These are phyloP conservation scores for Notolabrus celidotus DNA, from an alignment of 2,797 vertebrate species.

Conservation along the genomic window DNA sequence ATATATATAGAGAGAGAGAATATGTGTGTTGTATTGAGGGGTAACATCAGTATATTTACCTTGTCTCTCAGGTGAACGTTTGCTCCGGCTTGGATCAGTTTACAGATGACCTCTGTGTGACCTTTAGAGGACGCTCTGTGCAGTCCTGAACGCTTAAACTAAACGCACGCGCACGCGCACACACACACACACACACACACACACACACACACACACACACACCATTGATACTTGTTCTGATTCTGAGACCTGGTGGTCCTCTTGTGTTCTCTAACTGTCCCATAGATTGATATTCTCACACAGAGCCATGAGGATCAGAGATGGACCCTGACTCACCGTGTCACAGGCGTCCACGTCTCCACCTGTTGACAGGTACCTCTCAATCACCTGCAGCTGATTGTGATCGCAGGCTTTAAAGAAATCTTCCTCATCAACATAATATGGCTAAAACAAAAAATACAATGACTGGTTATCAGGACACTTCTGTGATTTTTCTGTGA, in stretches of 20 bases:
- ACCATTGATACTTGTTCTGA: too few species aligned
- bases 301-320: not conserved
- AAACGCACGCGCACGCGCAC: slow-evolving; percentile 25
- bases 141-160: slow-evolving; percentile 91
- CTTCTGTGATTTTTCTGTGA: too few species aligned
- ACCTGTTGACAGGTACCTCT: slow-evolving; percentile 89
- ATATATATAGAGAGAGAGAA: too few species aligned
- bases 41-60: too few species aligned
- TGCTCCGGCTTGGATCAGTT: slow-evolving; percentile 87
- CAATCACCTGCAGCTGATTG: slow-evolving; percentile 87
- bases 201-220: not conserved
- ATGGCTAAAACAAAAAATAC: slow-evolving; percentile 75
- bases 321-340: slow-evolving; percentile 77
- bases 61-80: slow-evolving; percentile 88
- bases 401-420: slow-evolving; percentile 90
- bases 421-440: slow-evolving; percentile 85
- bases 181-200: slow-evolving; percentile 5
- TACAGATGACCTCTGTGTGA: slow-evolving; percentile 87
- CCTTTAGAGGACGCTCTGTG: slow-evolving; percentile 90
- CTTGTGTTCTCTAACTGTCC: too few species aligned
- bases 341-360: slow-evolving; percentile 87
- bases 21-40: too few species aligned
- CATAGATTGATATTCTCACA: too few species aligned
- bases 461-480: not conserved
- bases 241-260: too few species aligned